A percentile compares a stretch with the other conserved stretches of the same genome.
Conservation (phyloP, 2,888 invertebrate genomes). For the Tricholauxania praeusta region DNA sequence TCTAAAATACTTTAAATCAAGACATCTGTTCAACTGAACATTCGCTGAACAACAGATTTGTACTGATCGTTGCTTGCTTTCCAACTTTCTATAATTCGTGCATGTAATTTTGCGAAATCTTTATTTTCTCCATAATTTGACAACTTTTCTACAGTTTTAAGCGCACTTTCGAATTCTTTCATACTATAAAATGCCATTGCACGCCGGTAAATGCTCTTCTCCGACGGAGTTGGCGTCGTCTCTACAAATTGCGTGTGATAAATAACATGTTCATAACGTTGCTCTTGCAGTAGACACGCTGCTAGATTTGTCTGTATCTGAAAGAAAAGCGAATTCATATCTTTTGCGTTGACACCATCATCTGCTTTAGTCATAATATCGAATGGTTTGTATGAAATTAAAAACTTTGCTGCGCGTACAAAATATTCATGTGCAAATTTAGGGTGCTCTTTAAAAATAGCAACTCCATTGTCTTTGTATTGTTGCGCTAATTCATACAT, state of each 20-base stretch:
- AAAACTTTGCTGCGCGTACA: slow-evolving; percentile 78
- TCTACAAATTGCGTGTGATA: slow-evolving; percentile 72
- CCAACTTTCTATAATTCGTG: slow-evolving; percentile 71
- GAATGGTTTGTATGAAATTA: slow-evolving; percentile 74
- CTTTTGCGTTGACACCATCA: slow-evolving; percentile 61
- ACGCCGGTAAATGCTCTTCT: slow-evolving; percentile 70
- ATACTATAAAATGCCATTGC: slow-evolving; percentile 70
- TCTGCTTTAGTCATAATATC: slow-evolving; percentile 69
- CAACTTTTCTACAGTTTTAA: slow-evolving; percentile 69
- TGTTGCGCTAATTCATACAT: slow-evolving; percentile 67
- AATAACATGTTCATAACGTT: slow-evolving; percentile 76
- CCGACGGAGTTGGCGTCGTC: slow-evolving; percentile 55
- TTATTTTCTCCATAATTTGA: slow-evolving; percentile 75
- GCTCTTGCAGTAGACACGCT: slow-evolving; percentile 79
- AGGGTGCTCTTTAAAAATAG: slow-evolving; percentile 74
- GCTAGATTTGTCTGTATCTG: slow-evolving; percentile 86
- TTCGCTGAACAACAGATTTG: slow-evolving; percentile 69
- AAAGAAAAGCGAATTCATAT: slow-evolving; percentile 73
- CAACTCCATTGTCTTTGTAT: slow-evolving; percentile 71
- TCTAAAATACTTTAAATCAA: neutral
- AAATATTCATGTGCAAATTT: slow-evolving; percentile 81
- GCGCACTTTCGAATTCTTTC: slow-evolving; percentile 76
- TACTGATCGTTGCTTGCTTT: slow-evolving; percentile 74
- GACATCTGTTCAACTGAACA: slow-evolving; percentile 64
- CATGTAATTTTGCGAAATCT: slow-evolving; percentile 73